phyloP scores from a whole-genome alignment of 1,140 invertebrate species.

The Drosophila orena region DNA sequence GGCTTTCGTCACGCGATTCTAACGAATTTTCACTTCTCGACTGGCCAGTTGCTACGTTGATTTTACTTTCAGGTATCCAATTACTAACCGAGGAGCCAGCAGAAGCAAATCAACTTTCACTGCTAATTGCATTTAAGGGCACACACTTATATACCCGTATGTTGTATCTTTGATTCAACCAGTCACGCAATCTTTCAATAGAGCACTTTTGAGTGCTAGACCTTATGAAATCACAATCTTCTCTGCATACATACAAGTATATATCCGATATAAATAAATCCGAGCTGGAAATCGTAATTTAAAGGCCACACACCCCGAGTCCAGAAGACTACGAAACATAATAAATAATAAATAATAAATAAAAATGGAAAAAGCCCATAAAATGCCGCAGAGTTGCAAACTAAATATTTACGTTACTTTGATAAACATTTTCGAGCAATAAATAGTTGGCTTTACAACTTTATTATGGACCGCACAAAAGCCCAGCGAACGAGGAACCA shows the following conservation, averaged over 20 bases:
- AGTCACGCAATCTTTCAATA: too few relatives aligned
- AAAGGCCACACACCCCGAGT: too few relatives aligned
- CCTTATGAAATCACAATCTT: background rate
- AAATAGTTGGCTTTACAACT: constrained; percentile 71
- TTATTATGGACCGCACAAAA: constrained; percentile 56
- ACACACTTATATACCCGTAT: background rate
- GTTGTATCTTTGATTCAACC: too few relatives aligned
- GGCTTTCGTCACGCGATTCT: constrained; percentile 46
- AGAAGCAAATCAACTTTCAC: background rate
- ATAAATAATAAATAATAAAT: constrained; percentile 2
- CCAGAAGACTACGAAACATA: background rate
- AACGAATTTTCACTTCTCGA: constrained; percentile 3
- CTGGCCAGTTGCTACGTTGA: constrained; percentile 23
- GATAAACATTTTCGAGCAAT: constrained; percentile 51
- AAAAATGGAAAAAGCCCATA: constrained; percentile 6
- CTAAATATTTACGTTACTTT: constrained; percentile 53
- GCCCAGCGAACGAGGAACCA: constrained; percentile 2
- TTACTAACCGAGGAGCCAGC: constrained; percentile 9
- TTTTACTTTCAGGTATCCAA: constrained; percentile 36
- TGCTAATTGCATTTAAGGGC: background rate
- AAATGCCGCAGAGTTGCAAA: constrained; percentile 10
- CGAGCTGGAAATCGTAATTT: too few relatives aligned
- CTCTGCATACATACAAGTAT: background rate
- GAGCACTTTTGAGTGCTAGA: too few relatives aligned
- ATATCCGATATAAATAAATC: background rate